These are phyloP conservation scores for Loxodonta africana DNA, from an alignment of 2,113 vertebrate genomes.

Conservation along the genomic window DNA sequence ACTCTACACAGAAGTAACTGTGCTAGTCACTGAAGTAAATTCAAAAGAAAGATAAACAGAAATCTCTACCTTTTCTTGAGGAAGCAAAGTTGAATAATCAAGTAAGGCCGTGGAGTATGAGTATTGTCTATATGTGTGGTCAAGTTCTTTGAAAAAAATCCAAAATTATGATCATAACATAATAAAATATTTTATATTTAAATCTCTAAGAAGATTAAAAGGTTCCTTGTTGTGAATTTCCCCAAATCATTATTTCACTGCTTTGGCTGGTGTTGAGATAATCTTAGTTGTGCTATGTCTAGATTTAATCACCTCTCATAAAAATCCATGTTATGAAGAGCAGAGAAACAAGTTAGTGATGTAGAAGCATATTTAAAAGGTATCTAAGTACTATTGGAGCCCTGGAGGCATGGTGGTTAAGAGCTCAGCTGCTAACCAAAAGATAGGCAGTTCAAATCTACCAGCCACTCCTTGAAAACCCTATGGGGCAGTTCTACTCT, in stretches of 20 bases:
- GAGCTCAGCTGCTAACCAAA: too few species aligned
- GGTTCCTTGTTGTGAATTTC: conserved; percentile 34
- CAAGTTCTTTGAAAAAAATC: neutral
- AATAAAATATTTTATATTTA: neutral
- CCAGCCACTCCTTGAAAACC: too few species aligned
- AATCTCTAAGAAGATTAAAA: conserved; percentile 51
- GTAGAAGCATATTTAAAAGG: conserved; percentile 55
- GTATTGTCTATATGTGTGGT: neutral
- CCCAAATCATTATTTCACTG: conserved; percentile 66
- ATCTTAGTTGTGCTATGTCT: conserved; percentile 74
- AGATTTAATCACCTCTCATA: conserved; percentile 74
- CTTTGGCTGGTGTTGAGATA: conserved; percentile 59
- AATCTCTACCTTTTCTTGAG: neutral
- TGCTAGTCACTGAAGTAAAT: neutral
- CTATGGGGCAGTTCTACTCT: too few species aligned
- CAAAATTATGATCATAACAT: neutral
- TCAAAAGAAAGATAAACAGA: neutral
- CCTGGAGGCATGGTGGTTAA: too few species aligned
- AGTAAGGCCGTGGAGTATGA: neutral
- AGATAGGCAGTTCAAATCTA: too few species aligned
- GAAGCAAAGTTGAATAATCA: neutral
- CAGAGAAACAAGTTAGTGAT: conserved; percentile 64
- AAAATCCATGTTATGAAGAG: conserved; percentile 72
- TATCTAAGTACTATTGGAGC: neutral
- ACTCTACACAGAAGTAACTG: neutral